phyloP scores from a whole-genome alignment of 2,797 vertebrate species.

The Urophycis tenuis region DNA sequence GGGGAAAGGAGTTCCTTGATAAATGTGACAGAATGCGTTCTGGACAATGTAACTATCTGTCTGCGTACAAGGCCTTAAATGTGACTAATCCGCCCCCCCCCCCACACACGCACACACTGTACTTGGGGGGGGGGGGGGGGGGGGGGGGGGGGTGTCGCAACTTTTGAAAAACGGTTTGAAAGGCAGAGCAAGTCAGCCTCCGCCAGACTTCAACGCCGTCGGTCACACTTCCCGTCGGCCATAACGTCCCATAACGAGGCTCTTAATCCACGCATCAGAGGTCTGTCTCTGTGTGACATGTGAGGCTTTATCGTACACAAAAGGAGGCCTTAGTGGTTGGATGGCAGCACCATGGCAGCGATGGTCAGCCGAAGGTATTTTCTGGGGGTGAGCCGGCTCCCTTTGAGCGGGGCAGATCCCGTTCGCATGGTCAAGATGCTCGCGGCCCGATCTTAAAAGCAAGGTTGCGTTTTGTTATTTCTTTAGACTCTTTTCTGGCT shows the following conservation, averaged over 20 bases:
- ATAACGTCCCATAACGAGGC: background rate
- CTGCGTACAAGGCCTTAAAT: background rate
- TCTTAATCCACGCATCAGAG: background rate
- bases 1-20: constrained; percentile 10
- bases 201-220: background rate
- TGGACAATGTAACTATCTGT: background rate
- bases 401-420: background rate
- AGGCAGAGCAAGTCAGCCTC: background rate
- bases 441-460: background rate
- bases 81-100: background rate
- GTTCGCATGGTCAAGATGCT: background rate
- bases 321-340: background rate
- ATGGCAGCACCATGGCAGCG: background rate
- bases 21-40: background rate
- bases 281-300: background rate
- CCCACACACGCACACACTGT: too few relatives aligned
- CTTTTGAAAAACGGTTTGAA: background rate
- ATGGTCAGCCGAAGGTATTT: background rate
- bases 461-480: background rate
- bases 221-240: background rate
- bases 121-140: too few relatives aligned
- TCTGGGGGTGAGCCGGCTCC: background rate
- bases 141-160: background rate
- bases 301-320: background rate
- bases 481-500: background rate